Evolutionary conservation across 2,888 invertebrate genomes (phyloP), one percentile per base, ranked within the genome.

Genomic region (Cantharis lateralis): DNA sequence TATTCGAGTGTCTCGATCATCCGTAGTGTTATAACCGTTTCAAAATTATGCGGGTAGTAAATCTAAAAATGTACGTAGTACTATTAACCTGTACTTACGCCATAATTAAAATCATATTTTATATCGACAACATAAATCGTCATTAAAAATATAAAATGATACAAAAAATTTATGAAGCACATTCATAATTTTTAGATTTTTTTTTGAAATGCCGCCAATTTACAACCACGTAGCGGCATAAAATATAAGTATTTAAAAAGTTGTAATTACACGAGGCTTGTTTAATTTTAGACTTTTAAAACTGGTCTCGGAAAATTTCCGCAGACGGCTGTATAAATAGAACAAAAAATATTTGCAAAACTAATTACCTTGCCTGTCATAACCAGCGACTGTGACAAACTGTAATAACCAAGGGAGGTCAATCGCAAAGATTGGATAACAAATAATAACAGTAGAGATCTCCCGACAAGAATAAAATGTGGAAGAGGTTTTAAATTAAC

Each of bases 401-500:
- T 78, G 78, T 78, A 80, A 80, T 80, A 78, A 78, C 78, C 70
- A 64, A 75, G 80, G 80, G 80, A 78, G 80, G 78, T 80, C 80
- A 80, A 80, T 80, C 80, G 76, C 72, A 28, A 74, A 78, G 80
- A 80, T 80, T 77, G 80, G 78, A 75, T 68, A 75, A 72, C 74
- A 80, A 78, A 78, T 78, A 77, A 77, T 74, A 72, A 74, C 74
- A 72, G 74, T 77, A 80, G 79, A 82, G 78, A 78, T 79, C 80
- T 78, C 81, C 71, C 75, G 80, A 80, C 77, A 78, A 64, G 72
- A 75, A 75, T 62, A 63, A 71, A 70, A 74, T 64, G 62, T 32
- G 24, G 71, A 74, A 62, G 48, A 48, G 77, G 80, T 80, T 82
- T 82, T 81, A 82, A 81, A 82, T 82, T 82, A 82, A 80, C 81